Evolutionary conservation across 2,888 invertebrate species (phyloP).

Genomic region (Caenorhabditis virilis): DNA sequence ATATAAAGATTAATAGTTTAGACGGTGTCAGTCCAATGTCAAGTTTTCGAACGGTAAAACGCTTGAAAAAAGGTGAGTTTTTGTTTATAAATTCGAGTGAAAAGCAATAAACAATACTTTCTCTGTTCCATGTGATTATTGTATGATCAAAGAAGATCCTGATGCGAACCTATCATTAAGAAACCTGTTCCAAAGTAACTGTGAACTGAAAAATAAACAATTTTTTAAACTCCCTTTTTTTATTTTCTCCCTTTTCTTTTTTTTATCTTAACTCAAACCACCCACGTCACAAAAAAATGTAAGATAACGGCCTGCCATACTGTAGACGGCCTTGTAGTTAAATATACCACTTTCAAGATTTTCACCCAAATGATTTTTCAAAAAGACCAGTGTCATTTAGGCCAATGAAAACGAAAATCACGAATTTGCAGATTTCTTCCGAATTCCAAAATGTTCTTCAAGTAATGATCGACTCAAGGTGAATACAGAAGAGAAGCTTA

Average conservation of each 20-base stretch:
- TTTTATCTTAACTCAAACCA: no score
- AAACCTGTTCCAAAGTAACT: no score
- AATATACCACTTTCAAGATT: neutral
- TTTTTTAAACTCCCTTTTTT: no score
- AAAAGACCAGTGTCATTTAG: no score
- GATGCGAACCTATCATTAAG: no score
- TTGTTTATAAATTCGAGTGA: no score
- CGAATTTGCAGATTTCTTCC: slow-evolving; percentile 35
- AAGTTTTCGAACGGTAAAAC: slow-evolving; percentile 7
- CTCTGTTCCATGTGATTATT: no score
- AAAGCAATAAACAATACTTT: no score
- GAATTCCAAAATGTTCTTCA: slow-evolving; percentile 49
- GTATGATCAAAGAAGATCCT: no score
- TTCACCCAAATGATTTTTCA: slow-evolving; percentile 2
- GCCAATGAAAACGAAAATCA: no score
- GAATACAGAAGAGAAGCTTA: slow-evolving; percentile 41
- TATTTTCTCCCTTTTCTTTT: no score
- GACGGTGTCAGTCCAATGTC: slow-evolving; percentile 23
- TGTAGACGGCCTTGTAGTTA: neutral
- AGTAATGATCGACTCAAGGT: slow-evolving; percentile 36
- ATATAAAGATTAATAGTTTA: neutral
- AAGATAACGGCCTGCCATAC: neutral
- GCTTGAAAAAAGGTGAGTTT: slow-evolving; percentile 18
- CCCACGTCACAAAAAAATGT: neutral
- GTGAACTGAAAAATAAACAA: no score